Percentiles rank a stretch among this genome's conserved stretches.
These are phyloP conservation scores for Mimachlamys varia DNA, from an alignment of 2,888 invertebrate genomes.

Conservation along the genomic window DNA sequence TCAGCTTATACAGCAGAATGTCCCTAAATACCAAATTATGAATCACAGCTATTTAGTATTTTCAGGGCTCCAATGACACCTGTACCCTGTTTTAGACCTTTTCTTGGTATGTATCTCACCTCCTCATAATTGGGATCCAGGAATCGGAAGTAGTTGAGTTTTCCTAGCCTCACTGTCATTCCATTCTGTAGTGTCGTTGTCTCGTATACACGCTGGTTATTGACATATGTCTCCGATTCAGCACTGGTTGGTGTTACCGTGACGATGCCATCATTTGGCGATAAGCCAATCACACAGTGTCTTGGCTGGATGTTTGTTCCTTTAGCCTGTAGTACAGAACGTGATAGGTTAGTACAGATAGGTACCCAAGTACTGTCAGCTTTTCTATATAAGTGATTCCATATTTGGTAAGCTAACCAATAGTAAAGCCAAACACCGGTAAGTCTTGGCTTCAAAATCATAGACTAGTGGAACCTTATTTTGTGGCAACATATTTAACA, in stretches of 20 bases:
- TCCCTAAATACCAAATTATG: too few species aligned
- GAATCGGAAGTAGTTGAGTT: conserved; percentile 83
- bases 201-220: conserved; percentile 95
- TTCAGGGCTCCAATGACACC: too few species aligned
- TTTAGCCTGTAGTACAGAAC: conserved; percentile 84
- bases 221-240: conserved; percentile 96
- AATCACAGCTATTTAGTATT: too few species aligned
- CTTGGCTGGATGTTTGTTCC: conserved; percentile 96
- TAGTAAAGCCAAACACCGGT: too few species aligned
- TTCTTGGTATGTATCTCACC: conserved; percentile 57
- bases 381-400: too few species aligned
- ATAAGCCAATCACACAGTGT: conserved; percentile 96
- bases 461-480: too few species aligned
- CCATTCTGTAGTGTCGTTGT: conserved; percentile 91
- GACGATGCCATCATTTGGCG: conserved; percentile 95
- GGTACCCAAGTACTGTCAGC: not conserved
- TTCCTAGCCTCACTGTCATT: conserved; percentile 83
- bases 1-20: too few species aligned
- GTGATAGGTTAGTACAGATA: not conserved
- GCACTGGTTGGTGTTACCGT: conserved; percentile 95
- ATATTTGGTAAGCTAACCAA: too few species aligned
- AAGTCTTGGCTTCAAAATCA: too few species aligned
- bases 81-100: too few species aligned
- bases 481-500: too few species aligned
- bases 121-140: conserved; percentile 80